phyloP scores from a whole-genome alignment of 92 coral and sea anemone genomes.

The Zoanthus solanderi region DNA sequence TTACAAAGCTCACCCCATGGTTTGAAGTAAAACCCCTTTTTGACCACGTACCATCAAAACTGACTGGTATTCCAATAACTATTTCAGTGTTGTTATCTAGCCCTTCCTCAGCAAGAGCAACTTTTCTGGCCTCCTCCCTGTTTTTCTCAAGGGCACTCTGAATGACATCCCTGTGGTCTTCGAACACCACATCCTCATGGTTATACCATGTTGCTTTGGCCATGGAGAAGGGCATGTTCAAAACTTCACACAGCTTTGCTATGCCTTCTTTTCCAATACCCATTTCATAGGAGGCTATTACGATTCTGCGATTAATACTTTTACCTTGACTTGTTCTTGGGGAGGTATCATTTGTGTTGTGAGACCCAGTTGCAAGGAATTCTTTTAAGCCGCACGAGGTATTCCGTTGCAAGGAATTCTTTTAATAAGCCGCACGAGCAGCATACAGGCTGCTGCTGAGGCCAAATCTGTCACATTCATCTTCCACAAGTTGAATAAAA shows the following conservation, averaged over 20 bases:
- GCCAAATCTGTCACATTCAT: conserved; percentile 34
- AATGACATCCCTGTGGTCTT: conserved; percentile 42
- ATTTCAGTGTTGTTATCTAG: conserved; percentile 17
- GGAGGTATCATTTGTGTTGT: conserved; percentile 31
- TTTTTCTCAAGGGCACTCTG: conserved; percentile 17
- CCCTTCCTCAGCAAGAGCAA: conserved; percentile 41
- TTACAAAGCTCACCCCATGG: conserved; percentile 63
- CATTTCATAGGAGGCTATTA: conserved; percentile 50
- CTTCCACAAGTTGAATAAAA: conserved; percentile 48
- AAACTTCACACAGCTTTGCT: conserved; percentile 60
- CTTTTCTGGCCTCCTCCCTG: conserved; percentile 49
- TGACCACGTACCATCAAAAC: conserved; percentile 63
- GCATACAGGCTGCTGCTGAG: conserved; percentile 56
- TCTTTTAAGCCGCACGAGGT: conserved; percentile 56
- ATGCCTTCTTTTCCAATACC: conserved; percentile 65
- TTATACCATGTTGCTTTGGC: conserved; percentile 44
- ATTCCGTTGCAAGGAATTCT: too few species aligned
- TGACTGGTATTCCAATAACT: conserved; percentile 49
- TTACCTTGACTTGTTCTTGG: conserved; percentile 68
- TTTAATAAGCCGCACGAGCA: too few species aligned
- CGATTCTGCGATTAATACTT: conserved; percentile 51
- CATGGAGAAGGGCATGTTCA: conserved; percentile 30
- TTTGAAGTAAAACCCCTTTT: conserved; percentile 65
- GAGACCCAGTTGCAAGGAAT: conserved; percentile 64
- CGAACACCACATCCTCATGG: conserved; percentile 49